phyloP scores from a whole-genome alignment of 2,888 invertebrate species.

The Lochmaea capreae region DNA sequence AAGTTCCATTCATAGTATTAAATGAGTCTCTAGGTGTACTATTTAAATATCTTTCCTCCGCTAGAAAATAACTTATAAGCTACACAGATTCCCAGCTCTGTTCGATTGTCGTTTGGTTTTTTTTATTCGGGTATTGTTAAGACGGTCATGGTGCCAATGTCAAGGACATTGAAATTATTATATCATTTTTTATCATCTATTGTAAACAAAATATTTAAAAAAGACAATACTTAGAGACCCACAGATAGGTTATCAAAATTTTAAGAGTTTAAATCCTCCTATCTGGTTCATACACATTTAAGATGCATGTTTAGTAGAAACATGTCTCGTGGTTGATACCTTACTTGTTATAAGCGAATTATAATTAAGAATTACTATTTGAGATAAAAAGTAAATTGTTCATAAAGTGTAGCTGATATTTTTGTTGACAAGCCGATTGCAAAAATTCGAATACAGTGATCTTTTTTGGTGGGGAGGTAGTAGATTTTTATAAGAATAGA shows the following conservation, averaged over 20 bases:
- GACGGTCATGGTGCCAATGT: constrained; percentile 55
- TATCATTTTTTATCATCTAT: constrained; percentile 50
- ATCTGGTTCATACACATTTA: constrained; percentile 7
- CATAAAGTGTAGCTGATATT: too few relatives aligned
- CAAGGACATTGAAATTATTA: constrained; percentile 51
- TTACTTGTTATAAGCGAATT: too few relatives aligned
- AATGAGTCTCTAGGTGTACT: too few relatives aligned
- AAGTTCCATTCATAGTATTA: too few relatives aligned
- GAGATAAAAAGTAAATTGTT: too few relatives aligned
- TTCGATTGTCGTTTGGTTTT: constrained; percentile 42
- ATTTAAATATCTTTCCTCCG: background rate
- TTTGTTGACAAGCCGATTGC: too few relatives aligned
- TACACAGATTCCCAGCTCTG: background rate
- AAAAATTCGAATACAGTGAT: too few relatives aligned
- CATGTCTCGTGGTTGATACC: background rate
- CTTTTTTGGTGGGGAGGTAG: too few relatives aligned
- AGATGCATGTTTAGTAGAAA: background rate
- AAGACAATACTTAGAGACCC: constrained; percentile 17
- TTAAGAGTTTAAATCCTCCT: background rate
- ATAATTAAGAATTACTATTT: too few relatives aligned
- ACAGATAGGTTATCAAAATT: constrained; percentile 14
- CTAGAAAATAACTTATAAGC: background rate
- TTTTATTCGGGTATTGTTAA: constrained; percentile 51
- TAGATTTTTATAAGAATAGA: too few relatives aligned
- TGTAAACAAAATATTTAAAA: constrained; percentile 52